Conservation (phyloP, 2,113 vertebrate genomes). For the Embiotoca jacksoni region DNA sequence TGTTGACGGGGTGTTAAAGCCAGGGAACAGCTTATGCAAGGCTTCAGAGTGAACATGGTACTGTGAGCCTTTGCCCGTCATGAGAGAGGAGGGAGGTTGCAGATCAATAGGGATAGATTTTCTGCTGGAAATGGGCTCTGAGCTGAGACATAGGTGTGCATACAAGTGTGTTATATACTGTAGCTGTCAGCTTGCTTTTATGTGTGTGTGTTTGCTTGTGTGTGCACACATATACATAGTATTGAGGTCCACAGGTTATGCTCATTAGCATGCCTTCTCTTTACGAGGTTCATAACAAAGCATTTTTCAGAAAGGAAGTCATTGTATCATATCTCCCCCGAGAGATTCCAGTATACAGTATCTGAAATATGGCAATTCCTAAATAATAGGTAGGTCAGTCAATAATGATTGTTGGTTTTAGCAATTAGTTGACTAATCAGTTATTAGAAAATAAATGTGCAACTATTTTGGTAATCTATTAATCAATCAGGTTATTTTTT, state of each 20-base stretch:
- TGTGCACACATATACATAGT: background rate
- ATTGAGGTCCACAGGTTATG: slow-evolving; percentile 4
- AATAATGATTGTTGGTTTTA: too few species aligned
- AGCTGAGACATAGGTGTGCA: slow-evolving; percentile 23
- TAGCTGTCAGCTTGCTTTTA: slow-evolving; percentile 24
- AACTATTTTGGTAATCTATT: background rate
- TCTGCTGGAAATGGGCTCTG: slow-evolving; percentile 42
- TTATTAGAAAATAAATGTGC: background rate
- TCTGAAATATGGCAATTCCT: too few species aligned
- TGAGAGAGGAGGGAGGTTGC: slow-evolving; percentile 22
- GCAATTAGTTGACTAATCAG: background rate
- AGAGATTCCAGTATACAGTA: background rate
- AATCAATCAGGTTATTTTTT: too few species aligned
- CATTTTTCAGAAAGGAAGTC: slow-evolving; percentile 1
- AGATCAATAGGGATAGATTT: slow-evolving; percentile 69
- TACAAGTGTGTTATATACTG: slow-evolving; percentile 6
- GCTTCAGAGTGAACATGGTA: slow-evolving; percentile 54
- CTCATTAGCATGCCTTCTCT: background rate
- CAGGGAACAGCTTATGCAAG: slow-evolving; percentile 63
- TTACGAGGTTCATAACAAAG: background rate
- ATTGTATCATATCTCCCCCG: background rate
- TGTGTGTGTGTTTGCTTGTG: background rate
- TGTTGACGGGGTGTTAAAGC: slow-evolving; percentile 69
- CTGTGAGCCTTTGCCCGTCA: slow-evolving; percentile 47
- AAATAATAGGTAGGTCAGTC: too few species aligned